Evolutionary conservation across 2,797 vertebrate species (phyloP).

Genomic region (Acanthurus tractus): DNA sequence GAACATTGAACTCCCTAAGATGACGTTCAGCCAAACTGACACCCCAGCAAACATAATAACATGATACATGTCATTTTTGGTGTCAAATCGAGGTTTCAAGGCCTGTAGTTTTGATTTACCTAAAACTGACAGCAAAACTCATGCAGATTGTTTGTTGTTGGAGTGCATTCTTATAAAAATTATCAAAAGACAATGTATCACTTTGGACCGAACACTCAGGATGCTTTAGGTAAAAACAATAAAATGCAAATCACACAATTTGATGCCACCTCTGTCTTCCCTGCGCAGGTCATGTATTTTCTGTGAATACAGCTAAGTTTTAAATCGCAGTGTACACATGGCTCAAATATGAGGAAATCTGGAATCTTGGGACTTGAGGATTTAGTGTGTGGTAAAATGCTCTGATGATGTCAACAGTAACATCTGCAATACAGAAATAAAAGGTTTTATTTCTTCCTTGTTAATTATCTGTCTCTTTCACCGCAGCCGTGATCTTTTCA

Average conservation of each 20-base stretch:
- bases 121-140: background rate
- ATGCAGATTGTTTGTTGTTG: background rate
- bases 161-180: background rate
- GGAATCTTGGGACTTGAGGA: background rate
- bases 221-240: background rate
- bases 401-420: background rate
- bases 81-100: background rate
- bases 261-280: background rate
- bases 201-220: background rate
- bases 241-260: background rate
- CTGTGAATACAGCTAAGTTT: background rate
- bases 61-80: background rate
- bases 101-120: background rate
- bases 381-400: slow-evolving; percentile 14
- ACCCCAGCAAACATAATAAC: background rate
- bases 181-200: background rate
- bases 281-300: background rate
- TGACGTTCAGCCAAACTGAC: background rate
- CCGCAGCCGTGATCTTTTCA: slow-evolving; percentile 7
- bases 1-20: background rate
- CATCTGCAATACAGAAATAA: slow-evolving; percentile 6
- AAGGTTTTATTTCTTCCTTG: background rate
- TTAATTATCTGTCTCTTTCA: slow-evolving; percentile 14
- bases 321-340: background rate
- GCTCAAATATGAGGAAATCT: background rate